A percentile compares a stretch with the other conserved stretches of the same genome.
These are phyloP conservation scores for Melopsittacus undulatus DNA, from an alignment of 2,797 vertebrate genomes.

Conservation along the genomic window DNA sequence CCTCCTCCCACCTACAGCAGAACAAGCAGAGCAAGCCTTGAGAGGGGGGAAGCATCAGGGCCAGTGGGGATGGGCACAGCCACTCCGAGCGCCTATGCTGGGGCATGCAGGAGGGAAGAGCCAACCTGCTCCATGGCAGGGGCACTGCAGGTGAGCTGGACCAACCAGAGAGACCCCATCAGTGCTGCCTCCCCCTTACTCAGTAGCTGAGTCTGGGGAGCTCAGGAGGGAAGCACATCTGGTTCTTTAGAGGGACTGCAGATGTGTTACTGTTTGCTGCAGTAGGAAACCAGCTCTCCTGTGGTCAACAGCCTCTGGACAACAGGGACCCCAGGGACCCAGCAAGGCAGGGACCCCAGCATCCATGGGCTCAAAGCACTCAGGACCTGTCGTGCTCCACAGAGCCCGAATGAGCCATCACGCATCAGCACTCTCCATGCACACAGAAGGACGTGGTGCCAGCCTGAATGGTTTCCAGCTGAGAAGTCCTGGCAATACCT, in stretches of 20 bases:
- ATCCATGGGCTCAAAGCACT: rapidly evolving
- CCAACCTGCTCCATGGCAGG: neutral
- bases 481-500: neutral
- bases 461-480: rapidly evolving
- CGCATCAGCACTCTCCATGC: rapidly evolving
- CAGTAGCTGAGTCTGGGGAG: neutral
- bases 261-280: neutral
- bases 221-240: neutral
- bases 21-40: neutral
- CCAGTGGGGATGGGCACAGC: rapidly evolving
- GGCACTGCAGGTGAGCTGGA: neutral
- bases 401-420: neutral
- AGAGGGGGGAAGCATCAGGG: neutral
- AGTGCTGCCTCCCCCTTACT: neutral
- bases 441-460: rapidly evolving
- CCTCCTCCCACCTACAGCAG: constrained; percentile 83
- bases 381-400: neutral
- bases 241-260: neutral
- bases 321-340: neutral
- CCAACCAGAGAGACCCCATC: neutral
- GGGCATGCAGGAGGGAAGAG: neutral
- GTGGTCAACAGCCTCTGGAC: neutral
- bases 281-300: neutral
- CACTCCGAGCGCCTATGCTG: neutral
- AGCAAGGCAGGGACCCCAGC: neutral